Percentiles rank a stretch among this genome's conserved stretches.
Evolutionary conservation across 1,140 invertebrate genomes (phyloP).

Genomic region (Batillaria attramentaria): DNA sequence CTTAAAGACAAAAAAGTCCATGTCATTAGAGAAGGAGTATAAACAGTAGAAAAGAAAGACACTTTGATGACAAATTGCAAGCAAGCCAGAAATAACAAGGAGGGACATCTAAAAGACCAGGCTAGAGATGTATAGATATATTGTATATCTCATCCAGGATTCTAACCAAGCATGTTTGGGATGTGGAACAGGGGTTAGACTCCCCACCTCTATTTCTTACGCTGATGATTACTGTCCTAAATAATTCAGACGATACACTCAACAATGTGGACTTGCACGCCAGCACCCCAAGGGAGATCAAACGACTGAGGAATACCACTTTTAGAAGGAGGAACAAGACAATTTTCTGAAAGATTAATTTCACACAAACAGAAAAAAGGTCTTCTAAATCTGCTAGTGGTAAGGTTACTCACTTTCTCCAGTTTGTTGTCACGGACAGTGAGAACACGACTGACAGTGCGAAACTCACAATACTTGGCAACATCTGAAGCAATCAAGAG

Average conservation of each 20-base stretch:
- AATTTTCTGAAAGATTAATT: neutral
- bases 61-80: neutral
- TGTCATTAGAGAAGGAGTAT: neutral
- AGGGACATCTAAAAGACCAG: neutral
- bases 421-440: constrained; percentile 78
- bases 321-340: neutral
- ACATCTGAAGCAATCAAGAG: constrained; percentile 96
- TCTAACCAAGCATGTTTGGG: too few species aligned
- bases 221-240: too few species aligned
- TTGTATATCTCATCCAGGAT: too few species aligned
- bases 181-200: too few species aligned
- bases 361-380: too few species aligned
- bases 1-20: neutral
- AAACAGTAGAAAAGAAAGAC: constrained; percentile 1
- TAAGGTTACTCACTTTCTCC: constrained; percentile 58
- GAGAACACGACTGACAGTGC: constrained; percentile 89
- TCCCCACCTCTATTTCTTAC: too few species aligned
- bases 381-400: too few species aligned
- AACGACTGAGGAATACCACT: neutral
- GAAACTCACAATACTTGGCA: constrained; percentile 95
- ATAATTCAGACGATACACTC: too few species aligned
- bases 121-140: too few species aligned
- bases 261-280: too few species aligned
- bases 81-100: neutral
- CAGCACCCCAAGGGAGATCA: too few species aligned